Percentiles rank a stretch among this genome's conserved stretches.
Conservation (phyloP, 2,888 invertebrate genomes). For the Orchesella flavescens region DNA sequence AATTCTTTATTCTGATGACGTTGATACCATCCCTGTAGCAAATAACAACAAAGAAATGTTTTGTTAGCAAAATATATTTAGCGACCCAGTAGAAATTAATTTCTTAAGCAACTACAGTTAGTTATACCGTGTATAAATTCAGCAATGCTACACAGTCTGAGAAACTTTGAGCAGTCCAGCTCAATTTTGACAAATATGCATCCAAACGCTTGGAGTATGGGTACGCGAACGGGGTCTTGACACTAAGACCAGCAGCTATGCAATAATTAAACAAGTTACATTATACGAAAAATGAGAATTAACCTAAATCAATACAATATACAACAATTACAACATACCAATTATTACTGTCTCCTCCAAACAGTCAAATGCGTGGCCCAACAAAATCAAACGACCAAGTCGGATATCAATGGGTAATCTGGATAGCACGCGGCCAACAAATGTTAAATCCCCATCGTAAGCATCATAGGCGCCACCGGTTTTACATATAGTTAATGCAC, state of each 20-base stretch:
- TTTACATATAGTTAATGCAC: slow-evolving; percentile 82
- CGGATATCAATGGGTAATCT: slow-evolving; percentile 87
- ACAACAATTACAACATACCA: slow-evolving; percentile 75
- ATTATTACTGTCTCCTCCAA: slow-evolving; percentile 90
- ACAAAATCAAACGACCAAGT: slow-evolving; percentile 86
- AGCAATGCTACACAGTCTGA: slow-evolving; percentile 89
- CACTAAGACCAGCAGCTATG: slow-evolving; percentile 86
- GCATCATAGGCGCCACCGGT: slow-evolving; percentile 76
- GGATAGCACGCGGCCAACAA: slow-evolving; percentile 88
- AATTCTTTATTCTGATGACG: slow-evolving; percentile 79
- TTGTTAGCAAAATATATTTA: not conserved
- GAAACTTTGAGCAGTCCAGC: slow-evolving; percentile 87
- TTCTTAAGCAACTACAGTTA: too few species aligned
- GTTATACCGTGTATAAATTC: slow-evolving; percentile 85
- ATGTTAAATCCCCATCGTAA: slow-evolving; percentile 90
- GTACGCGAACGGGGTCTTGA: slow-evolving; percentile 85
- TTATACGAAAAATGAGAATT: not conserved
- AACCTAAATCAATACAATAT: slow-evolving; percentile 10
- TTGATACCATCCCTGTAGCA: slow-evolving; percentile 81
- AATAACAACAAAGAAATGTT: slow-evolving; percentile 49
- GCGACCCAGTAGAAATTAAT: too few species aligned
- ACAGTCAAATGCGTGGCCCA: slow-evolving; percentile 90
- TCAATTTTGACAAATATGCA: slow-evolving; percentile 83
- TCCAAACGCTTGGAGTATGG: slow-evolving; percentile 82
- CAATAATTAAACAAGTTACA: slow-evolving; percentile 71